phyloP scores from a whole-genome alignment of 2,888 invertebrate species.

The Salpingus planirostris region DNA sequence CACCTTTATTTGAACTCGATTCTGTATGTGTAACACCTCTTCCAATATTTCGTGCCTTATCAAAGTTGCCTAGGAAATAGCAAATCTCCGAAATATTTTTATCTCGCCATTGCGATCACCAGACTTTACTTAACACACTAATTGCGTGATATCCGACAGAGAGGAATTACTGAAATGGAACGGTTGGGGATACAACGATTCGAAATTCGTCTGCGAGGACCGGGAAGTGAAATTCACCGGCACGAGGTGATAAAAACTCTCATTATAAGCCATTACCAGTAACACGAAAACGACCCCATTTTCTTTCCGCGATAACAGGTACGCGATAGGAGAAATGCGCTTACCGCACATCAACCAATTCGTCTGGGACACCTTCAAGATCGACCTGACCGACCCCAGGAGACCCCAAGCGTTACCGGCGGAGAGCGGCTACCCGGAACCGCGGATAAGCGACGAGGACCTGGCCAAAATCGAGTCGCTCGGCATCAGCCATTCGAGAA shows the following conservation, averaged over 20 bases:
- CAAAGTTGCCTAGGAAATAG: too few species aligned
- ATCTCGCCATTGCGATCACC: too few species aligned
- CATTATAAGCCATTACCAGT: too few species aligned
- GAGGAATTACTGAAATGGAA: constrained; percentile 95
- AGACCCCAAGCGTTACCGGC: constrained; percentile 49
- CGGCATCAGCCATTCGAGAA: constrained; percentile 54
- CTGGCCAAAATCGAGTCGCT: constrained; percentile 48
- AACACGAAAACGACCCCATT: too few species aligned
- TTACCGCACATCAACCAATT: constrained; percentile 76
- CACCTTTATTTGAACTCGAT: too few species aligned
- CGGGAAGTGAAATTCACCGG: constrained; percentile 74
- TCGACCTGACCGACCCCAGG: constrained; percentile 47
- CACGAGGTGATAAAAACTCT: constrained; percentile 68
- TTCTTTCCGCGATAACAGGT: too few species aligned
- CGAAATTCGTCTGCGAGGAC: constrained; percentile 66
- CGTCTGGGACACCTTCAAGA: constrained; percentile 64
- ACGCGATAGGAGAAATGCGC: constrained; percentile 61
- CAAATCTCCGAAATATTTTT: too few species aligned
- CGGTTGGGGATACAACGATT: constrained; percentile 99
- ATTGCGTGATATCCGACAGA: too few species aligned
- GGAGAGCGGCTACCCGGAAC: constrained; percentile 53
- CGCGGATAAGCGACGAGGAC: constrained; percentile 54
- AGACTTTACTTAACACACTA: too few species aligned
- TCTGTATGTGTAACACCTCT: too few species aligned
- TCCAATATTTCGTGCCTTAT: too few species aligned